Conservation (phyloP, 2,888 invertebrate genomes). For the Drosophila putrida region DNA sequence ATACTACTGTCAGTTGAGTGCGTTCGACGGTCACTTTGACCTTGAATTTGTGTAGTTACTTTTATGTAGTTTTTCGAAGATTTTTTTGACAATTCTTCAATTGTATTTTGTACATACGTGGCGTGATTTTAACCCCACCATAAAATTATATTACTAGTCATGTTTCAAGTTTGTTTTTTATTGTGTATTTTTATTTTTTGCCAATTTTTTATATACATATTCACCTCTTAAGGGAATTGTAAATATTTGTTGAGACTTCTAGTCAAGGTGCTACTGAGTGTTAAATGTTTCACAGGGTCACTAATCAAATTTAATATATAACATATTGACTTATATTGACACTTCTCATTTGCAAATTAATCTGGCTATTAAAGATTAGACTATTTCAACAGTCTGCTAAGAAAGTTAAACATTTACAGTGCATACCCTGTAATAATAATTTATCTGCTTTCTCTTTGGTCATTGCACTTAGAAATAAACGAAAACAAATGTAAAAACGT, state of each 20-base stretch:
- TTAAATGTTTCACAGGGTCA: conserved; percentile 43
- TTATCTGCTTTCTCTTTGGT: conserved; percentile 32
- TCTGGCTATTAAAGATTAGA: too few species aligned
- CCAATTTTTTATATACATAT: conserved; percentile 42
- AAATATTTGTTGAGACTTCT: conserved; percentile 31
- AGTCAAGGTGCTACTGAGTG: conserved; percentile 42
- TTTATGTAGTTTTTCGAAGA: conserved; percentile 49
- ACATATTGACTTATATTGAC: neutral
- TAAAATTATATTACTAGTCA: conserved; percentile 66
- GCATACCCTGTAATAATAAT: neutral
- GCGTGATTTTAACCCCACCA: conserved; percentile 24
- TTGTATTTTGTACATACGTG: conserved; percentile 60
- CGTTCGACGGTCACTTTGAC: conserved; percentile 50
- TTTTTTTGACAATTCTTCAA: conserved; percentile 71
- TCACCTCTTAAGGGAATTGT: conserved; percentile 25
- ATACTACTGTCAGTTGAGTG: conserved; percentile 26
- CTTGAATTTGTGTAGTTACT: conserved; percentile 57
- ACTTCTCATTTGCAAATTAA: too few species aligned
- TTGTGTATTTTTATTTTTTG: conserved; percentile 32
- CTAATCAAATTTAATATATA: conserved; percentile 4
- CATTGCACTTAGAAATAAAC: conserved; percentile 40
- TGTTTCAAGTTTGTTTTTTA: conserved; percentile 47
- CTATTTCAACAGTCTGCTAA: neutral
- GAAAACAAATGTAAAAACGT: conserved; percentile 14
- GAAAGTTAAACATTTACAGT: neutral